Base-by-base conservation (phyloP, 2,888 invertebrate species). In the Petrophora chlorosata region DNA sequence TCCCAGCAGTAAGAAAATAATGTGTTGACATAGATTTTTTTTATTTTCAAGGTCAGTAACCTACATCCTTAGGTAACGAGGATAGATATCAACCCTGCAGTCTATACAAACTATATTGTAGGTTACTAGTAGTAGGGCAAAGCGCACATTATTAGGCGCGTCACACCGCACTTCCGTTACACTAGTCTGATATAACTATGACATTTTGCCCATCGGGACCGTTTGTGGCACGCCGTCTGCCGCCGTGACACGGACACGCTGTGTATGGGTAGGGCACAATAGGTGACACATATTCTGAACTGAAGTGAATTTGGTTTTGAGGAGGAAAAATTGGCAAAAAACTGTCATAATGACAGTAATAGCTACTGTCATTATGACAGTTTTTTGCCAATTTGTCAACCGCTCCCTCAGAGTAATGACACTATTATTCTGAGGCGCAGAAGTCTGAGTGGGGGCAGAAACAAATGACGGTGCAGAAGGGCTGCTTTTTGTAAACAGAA, bases 181-280 rank as follows among this genome's bases (percentile, higher is more conserved):
- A 86, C 84, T 87, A 67, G 65, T 79, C 83, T 82, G 82, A 81
- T 83, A 82, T 82, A 84, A 84, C 79, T 81, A 85, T 85, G 87
- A 88, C 87, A 88, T 78, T 86, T 87, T 86, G 78, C 83, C 87
- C 86, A 85, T 79, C 57, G 85, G 85, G 84, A 81, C 76, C 22
- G 22, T 51, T 52, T 68, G 72, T 81, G 59, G 79, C 70, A 40
- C 75, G 63, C 48, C 65, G 68, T 75, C 70, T 68, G 52, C 16
- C 33, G 67, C 34, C 68, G 50, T 67, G 70, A 73, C 66, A 61
- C 65, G 74, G 73, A 57, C 71, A 63, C 54, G 41, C 67, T 70
- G 39, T 56, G 55, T 76, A 77, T 67, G 77, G 79, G 56, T 49
- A 50, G 41, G 45, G 35, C 44, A 49, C 51, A 61, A 44, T 63